A percentile compares a stretch with the other conserved stretches of the same genome.
These are phyloP conservation scores for Eupithecia tripunctaria DNA, from an alignment of 2,888 invertebrate genomes.

Conservation along the genomic window DNA sequence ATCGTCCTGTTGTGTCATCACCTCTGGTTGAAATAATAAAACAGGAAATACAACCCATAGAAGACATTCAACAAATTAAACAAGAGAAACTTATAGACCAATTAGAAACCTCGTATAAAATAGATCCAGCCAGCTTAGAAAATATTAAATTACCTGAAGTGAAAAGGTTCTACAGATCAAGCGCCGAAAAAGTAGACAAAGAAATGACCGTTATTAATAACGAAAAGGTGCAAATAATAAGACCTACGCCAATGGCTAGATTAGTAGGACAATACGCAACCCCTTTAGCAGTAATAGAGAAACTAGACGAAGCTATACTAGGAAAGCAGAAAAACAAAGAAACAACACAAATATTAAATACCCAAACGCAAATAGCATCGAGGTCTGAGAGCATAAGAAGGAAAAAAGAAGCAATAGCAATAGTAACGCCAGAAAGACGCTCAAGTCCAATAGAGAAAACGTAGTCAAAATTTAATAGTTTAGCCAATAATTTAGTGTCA, in stretches of 20 bases:
- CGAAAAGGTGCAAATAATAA: slow-evolving; percentile 73
- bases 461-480: slow-evolving; percentile 59
- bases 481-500: slow-evolving; percentile 81
- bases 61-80: slow-evolving; percentile 51
- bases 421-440: slow-evolving; percentile 56
- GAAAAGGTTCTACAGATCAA: slow-evolving; percentile 74
- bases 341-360: slow-evolving; percentile 6
- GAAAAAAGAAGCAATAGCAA: slow-evolving; percentile 61
- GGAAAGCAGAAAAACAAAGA: slow-evolving; percentile 47
- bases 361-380: slow-evolving; percentile 7
- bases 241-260: slow-evolving; percentile 66
- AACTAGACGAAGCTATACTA: slow-evolving; percentile 74
- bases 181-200: slow-evolving; percentile 65
- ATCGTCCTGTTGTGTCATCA: slow-evolving; percentile 31
- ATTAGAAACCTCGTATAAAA: slow-evolving; percentile 58
- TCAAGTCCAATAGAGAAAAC: slow-evolving; percentile 57
- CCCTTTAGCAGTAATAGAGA: slow-evolving; percentile 65
- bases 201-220: slow-evolving; percentile 71
- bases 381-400: slow-evolving; percentile 46
- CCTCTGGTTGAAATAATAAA: slow-evolving; percentile 62
- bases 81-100: slow-evolving; percentile 69
- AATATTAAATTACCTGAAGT: slow-evolving; percentile 54
- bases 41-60: slow-evolving; percentile 65
- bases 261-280: slow-evolving; percentile 67
- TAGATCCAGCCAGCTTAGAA: slow-evolving; percentile 46